Base-by-base conservation (phyloP, 2,113 vertebrate species). In the Ammodytes marinus region DNA sequence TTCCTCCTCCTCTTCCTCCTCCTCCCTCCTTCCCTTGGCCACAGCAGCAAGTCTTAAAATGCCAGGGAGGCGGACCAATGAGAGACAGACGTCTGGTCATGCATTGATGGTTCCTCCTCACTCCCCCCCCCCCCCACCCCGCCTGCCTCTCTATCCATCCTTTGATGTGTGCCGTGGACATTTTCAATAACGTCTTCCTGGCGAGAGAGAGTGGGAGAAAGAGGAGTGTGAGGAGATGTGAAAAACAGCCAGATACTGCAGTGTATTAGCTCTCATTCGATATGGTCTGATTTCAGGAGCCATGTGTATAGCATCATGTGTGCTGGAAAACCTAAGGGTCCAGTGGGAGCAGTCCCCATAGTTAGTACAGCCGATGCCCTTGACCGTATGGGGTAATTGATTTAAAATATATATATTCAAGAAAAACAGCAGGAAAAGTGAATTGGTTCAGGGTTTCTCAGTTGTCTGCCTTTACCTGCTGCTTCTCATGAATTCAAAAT, bases 21-120 rank as follows among this genome's bases (percentile, higher is more conserved):
- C 60, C 54, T 68, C 35, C 54, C 72, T 78, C 74, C 68, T 84
- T 27, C 27, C 87, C 70, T 80, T 43, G 72, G 77, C 86, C 84
- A 58, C 89, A 87, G 79, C 81, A 83, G 80, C 78, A 17, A 87
- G 79, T 79, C 83, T 89, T 82, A 79, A 89, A 90, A 92, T 93
- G 83, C 78, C 87, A 92, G 78, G 74, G 75, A 84, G 74, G 74
- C 54, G 12, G 86, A 86, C 92, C 91, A 93, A 93, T 93, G 84
- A 88, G 87, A 90, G 79, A 78, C 88, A 92, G 89, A 88, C 61
- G 75, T 92, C 87, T 93, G 90, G 89, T 87, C 81, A 85, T 90
- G 86, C 89, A 74, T 68, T 79, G 85, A 84, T 77, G 65, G 55
- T 54, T 35, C 77, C 70, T 46, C 64, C 63, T 17, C 9, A 9